phyloP scores from a whole-genome alignment of 1,140 invertebrate genomes.

The Planococcus citri region DNA sequence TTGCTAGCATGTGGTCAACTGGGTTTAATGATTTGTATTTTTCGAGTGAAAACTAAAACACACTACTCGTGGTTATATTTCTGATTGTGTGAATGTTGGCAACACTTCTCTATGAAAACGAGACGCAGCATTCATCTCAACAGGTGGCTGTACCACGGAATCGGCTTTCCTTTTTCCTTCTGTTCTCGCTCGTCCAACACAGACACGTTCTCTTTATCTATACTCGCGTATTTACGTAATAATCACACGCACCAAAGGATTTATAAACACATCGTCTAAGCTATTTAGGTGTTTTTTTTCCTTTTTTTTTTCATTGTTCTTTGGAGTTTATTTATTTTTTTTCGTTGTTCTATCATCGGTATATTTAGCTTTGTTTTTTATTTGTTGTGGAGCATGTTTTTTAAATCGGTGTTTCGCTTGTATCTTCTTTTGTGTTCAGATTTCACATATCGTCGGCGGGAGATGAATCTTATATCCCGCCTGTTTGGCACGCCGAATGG shows the following conservation, averaged over 20 bases:
- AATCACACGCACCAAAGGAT: neutral
- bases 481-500: conserved; percentile 47
- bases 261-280: neutral
- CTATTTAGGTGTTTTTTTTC: neutral
- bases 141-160: neutral
- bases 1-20: too few species aligned
- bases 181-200: neutral
- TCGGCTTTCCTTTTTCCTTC: neutral
- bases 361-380: conserved; percentile 21
- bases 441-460: conserved; percentile 27
- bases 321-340: conserved; percentile 19
- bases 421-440: conserved; percentile 25
- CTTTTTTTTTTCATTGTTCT: neutral
- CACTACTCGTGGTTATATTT: too few species aligned
- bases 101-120: neutral
- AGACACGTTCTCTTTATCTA: neutral
- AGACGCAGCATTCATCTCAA: neutral
- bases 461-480: conserved; percentile 32
- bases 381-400: conserved; percentile 25
- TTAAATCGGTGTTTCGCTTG: conserved; percentile 16
- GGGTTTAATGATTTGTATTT: too few species aligned
- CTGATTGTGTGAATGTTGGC: neutral
- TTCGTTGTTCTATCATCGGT: conserved; percentile 2
- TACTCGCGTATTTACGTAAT: neutral
- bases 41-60: too few species aligned